phyloP scores from a whole-genome alignment of 2,113 vertebrate species.

The Dromiciops gliroides region DNA sequence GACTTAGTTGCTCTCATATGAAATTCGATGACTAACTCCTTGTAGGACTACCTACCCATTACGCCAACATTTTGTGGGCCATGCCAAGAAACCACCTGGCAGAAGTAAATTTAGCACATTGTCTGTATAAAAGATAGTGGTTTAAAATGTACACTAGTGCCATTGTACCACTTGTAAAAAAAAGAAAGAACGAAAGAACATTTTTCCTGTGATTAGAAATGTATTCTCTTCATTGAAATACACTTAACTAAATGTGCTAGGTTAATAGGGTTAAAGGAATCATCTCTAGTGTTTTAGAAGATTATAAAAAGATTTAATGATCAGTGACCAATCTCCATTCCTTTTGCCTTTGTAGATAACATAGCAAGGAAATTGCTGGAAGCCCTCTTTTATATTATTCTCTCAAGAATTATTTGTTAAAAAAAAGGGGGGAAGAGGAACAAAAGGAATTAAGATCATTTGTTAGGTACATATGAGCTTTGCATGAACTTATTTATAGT shows the following conservation, averaged over 20 bases:
- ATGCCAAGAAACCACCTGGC: conserved; percentile 2
- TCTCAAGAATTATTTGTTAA: conserved; percentile 30
- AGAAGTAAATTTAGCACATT: conserved; percentile 5
- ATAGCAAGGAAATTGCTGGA: conserved; percentile 58
- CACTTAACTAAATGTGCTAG: conserved; percentile 57
- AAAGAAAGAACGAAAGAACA: background rate
- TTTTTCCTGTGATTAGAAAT: conserved; percentile 41
- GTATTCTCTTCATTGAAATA: conserved; percentile 55
- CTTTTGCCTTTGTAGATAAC: conserved; percentile 37
- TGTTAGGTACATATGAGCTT: conserved; percentile 48
- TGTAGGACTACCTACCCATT: background rate
- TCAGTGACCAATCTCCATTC: conserved; percentile 54
- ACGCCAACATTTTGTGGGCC: background rate
- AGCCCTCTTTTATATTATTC: conserved; percentile 35
- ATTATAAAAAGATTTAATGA: conserved; percentile 64
- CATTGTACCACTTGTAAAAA: conserved; percentile 18
- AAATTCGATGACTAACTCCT: conserved; percentile 48
- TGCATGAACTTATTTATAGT: conserved; percentile 49
- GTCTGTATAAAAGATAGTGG: conserved; percentile 29
- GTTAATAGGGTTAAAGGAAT: conserved; percentile 54
- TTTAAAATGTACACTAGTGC: conserved; percentile 44
- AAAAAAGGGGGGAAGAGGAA: background rate
- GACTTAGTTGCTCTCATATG: conserved; percentile 18
- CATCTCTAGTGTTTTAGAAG: conserved; percentile 46
- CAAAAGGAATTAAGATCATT: conserved; percentile 55